These are phyloP conservation scores for Ctena decussata DNA, from an alignment of 2,888 invertebrate genomes.

Conservation along the genomic window DNA sequence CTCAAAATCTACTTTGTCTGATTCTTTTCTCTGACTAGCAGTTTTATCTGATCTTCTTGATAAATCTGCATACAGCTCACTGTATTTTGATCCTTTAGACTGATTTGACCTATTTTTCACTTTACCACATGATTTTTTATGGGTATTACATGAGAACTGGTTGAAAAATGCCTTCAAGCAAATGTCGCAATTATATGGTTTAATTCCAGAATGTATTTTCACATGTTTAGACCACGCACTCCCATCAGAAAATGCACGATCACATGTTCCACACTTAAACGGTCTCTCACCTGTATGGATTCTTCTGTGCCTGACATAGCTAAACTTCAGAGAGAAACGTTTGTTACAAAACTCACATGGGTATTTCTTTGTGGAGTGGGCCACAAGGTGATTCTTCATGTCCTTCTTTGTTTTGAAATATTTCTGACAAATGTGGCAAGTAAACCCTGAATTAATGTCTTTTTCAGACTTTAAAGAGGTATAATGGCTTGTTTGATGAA, in stretches of 20 bases:
- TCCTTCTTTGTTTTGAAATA: constrained; percentile 61
- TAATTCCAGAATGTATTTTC: constrained; percentile 58
- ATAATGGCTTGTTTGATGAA: constrained; percentile 62
- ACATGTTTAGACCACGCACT: constrained; percentile 66
- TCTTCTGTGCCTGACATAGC: constrained; percentile 61
- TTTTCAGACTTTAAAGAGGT: constrained; percentile 50
- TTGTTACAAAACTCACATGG: constrained; percentile 65
- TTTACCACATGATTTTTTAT: constrained; percentile 32
- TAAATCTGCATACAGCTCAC: background rate
- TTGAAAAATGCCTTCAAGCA: constrained; percentile 61
- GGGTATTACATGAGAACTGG: constrained; percentile 54
- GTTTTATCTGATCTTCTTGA: background rate
- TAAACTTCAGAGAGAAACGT: constrained; percentile 59
- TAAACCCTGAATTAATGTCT: constrained; percentile 51
- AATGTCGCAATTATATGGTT: constrained; percentile 55
- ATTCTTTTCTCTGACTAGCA: background rate
- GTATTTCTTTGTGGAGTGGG: constrained; percentile 60
- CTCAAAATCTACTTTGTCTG: constrained; percentile 22
- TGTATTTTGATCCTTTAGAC: background rate
- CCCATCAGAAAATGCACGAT: constrained; percentile 59
- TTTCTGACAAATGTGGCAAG: constrained; percentile 63
- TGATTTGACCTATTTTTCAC: background rate
- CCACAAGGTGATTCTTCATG: constrained; percentile 57
- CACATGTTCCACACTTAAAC: constrained; percentile 61
- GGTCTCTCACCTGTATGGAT: constrained; percentile 66